Conservation (phyloP, 2,797 vertebrate species). For the Syncerus caffer region DNA sequence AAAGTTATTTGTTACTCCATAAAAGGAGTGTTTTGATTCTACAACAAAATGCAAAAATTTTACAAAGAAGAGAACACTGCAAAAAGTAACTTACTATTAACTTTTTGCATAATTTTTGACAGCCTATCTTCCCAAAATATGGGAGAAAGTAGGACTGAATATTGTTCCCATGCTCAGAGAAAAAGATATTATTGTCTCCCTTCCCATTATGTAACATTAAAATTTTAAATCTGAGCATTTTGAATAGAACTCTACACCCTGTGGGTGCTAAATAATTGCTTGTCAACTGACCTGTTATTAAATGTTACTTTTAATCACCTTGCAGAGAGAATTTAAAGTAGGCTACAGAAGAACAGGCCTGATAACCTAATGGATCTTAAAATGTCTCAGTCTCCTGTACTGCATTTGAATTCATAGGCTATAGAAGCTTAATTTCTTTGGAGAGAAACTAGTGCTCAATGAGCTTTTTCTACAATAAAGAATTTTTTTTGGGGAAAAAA, state of each 20-base stretch:
- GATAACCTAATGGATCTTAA: conserved; percentile 61
- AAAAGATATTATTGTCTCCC: conserved; percentile 13
- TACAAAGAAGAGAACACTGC: background rate
- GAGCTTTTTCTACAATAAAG: conserved; percentile 35
- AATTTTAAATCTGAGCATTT: conserved; percentile 58
- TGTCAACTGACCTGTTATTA: conserved; percentile 68
- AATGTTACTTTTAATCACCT: conserved; percentile 71
- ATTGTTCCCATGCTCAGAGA: background rate
- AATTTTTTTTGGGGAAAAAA: background rate
- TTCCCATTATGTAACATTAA: conserved; percentile 26
- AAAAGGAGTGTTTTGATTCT: background rate
- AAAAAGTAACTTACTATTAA: conserved; percentile 4
- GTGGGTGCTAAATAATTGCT: conserved; percentile 66
- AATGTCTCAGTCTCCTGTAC: conserved; percentile 18
- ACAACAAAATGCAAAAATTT: background rate
- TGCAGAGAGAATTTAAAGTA: conserved; percentile 52
- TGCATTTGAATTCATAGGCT: conserved; percentile 49
- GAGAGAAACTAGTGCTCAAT: conserved; percentile 23
- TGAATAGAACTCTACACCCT: background rate
- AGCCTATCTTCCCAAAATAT: background rate
- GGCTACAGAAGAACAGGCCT: conserved; percentile 32
- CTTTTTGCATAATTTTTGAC: conserved; percentile 13
- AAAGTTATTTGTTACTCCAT: background rate
- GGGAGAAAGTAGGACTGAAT: background rate
- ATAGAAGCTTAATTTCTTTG: conserved; percentile 52